These are phyloP conservation scores for Euclidia mi DNA, from an alignment of 2,888 invertebrate species.

Conservation along the genomic window DNA sequence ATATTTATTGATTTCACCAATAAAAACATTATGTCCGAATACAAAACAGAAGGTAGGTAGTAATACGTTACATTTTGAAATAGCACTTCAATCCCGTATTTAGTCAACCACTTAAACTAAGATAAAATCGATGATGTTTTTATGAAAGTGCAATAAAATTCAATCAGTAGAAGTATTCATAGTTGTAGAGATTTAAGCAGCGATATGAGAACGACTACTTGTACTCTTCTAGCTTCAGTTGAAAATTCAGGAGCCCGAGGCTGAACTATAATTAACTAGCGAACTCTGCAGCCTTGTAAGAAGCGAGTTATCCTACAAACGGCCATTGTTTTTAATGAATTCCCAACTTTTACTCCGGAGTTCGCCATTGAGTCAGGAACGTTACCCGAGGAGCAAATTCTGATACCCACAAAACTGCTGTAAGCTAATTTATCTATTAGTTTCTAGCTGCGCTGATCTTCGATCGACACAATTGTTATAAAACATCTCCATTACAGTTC, in stretches of 20 bases:
- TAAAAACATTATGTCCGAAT: too few relatives aligned
- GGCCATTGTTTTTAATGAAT: constrained; percentile 79
- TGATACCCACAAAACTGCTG: constrained; percentile 42
- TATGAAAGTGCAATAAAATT: constrained; percentile 16
- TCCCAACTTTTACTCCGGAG: constrained; percentile 63
- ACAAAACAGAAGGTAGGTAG: too few relatives aligned
- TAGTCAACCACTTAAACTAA: background rate
- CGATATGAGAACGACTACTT: constrained; percentile 51
- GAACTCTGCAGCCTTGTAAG: constrained; percentile 60
- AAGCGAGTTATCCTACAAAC: constrained; percentile 64
- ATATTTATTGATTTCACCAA: too few relatives aligned
- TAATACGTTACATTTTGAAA: too few relatives aligned
- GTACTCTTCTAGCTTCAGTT: constrained; percentile 55
- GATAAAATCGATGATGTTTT: background rate
- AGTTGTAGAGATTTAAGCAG: constrained; percentile 20
- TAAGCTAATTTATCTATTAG: constrained; percentile 26
- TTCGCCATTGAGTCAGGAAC: constrained; percentile 55
- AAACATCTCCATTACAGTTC: constrained; percentile 3
- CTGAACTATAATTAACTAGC: constrained; percentile 75
- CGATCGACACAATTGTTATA: constrained; percentile 6
- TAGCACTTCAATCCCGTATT: too few relatives aligned
- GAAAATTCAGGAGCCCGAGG: constrained; percentile 61
- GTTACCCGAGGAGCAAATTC: constrained; percentile 70
- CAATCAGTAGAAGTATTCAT: constrained; percentile 18
- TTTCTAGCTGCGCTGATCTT: constrained; percentile 14